phyloP scores from a whole-genome alignment of 2,797 vertebrate species.

The Astyanax mexicanus region DNA sequence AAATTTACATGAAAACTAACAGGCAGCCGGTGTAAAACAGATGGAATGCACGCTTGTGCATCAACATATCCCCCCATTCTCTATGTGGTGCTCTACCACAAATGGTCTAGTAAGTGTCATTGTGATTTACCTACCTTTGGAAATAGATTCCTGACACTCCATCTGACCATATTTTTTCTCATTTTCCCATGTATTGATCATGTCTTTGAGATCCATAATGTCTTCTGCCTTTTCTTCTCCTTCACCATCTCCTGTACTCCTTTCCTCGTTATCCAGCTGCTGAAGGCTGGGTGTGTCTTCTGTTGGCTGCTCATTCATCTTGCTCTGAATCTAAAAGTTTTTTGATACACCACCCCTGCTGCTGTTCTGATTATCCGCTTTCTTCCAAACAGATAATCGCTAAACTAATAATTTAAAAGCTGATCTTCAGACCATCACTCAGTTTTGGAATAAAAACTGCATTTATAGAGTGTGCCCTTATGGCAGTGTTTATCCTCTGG shows the following conservation, averaged over 20 bases:
- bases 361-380: background rate
- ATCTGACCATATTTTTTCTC: conserved; percentile 39
- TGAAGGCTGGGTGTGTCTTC: conserved; percentile 6
- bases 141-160: conserved; percentile 12
- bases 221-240: conserved; percentile 36
- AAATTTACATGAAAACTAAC: no score
- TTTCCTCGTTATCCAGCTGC: conserved; percentile 46
- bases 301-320: conserved; percentile 34
- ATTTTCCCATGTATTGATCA: conserved; percentile 22
- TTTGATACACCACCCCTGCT: background rate
- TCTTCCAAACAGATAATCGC: background rate
- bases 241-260: conserved; percentile 43
- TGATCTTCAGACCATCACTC: background rate
- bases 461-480: no score
- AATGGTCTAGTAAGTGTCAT: no score
- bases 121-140: background rate
- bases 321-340: background rate
- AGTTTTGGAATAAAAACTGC: background rate
- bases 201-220: conserved; percentile 49
- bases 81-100: no score
- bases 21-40: no score
- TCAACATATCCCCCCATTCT: no score
- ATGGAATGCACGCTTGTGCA: no score
- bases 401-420: background rate
- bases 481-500: no score